Evolutionary conservation across 2,113 vertebrate species (phyloP).

Genomic region (Pelodiscus sinensis): DNA sequence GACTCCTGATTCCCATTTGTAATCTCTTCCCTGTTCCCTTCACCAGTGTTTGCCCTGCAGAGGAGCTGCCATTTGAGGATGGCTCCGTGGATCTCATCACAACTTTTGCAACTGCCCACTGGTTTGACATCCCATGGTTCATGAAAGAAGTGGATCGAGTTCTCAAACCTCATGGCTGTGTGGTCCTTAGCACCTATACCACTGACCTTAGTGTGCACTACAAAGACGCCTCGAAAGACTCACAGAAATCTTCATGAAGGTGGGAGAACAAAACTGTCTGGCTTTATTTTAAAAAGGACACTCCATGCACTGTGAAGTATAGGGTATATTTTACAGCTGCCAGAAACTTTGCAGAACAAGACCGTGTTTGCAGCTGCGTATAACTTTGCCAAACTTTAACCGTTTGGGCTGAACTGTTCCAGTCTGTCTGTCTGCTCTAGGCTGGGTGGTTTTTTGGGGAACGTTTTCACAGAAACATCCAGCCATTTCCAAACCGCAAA

Average conservation of each 20-base stretch:
- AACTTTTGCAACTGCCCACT: constrained; percentile 83
- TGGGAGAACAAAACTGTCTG: constrained; percentile 6
- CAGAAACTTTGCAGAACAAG: no score
- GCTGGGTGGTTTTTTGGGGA: no score
- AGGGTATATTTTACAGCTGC: no score
- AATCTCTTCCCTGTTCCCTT: fast-evolving
- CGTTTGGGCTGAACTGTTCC: background rate
- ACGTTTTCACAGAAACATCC: background rate
- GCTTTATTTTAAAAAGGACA: no score
- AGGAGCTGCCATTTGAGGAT: constrained; percentile 79
- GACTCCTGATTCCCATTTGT: fast-evolving
- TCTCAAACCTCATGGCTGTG: constrained; percentile 78
- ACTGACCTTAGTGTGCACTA: constrained; percentile 77
- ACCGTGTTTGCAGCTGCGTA: background rate
- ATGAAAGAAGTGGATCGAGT: constrained; percentile 79
- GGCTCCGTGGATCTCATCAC: constrained; percentile 82
- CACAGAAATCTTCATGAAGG: constrained; percentile 79
- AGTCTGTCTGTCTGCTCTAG: no score
- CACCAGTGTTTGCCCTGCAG: constrained; percentile 77
- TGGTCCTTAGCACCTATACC: constrained; percentile 82
- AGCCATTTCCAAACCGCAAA: background rate
- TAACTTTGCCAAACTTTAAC: background rate
- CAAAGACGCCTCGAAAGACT: constrained; percentile 66
- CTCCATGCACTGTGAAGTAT: no score
- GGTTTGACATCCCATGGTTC: constrained; percentile 81